Percentiles rank a stretch among this genome's conserved stretches.
These are phyloP conservation scores for Salvator merianae DNA, from an alignment of 2,113 vertebrate species.

Conservation along the genomic window DNA sequence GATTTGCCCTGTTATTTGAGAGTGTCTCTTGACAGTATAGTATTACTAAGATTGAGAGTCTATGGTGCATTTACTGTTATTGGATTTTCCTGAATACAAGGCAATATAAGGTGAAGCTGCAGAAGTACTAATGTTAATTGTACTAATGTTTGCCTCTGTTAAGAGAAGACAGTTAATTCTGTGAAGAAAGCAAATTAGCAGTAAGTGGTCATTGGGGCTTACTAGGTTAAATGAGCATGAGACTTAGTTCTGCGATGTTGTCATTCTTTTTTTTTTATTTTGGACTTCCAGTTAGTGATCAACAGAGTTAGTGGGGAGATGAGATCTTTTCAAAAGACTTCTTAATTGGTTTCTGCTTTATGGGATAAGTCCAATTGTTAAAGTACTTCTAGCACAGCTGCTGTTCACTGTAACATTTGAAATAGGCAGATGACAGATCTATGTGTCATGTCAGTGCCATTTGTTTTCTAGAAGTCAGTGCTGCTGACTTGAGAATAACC, in stretches of 20 bases:
- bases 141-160: neutral
- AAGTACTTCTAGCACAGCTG: too few relatives aligned
- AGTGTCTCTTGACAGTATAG: neutral
- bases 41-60: neutral
- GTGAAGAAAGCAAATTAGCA: neutral
- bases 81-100: neutral
- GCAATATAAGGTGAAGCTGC: neutral
- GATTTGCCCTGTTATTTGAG: too few relatives aligned
- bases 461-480: neutral
- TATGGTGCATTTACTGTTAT: neutral
- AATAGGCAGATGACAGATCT: neutral
- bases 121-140: neutral
- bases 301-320: neutral
- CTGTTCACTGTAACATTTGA: neutral
- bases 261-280: neutral
- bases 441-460: too few relatives aligned
- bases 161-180: neutral
- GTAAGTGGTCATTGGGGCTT: too few relatives aligned
- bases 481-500: too few relatives aligned
- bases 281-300: neutral
- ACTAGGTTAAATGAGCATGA: too few relatives aligned
- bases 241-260: too few relatives aligned
- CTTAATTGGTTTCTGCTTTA: too few relatives aligned
- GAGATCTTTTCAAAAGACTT: neutral
- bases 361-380: too few relatives aligned